Evolutionary conservation across 2,797 vertebrate species (phyloP), one percentile per base, ranked within the genome.

Genomic region (Odontamblyopus rebecca): DNA sequence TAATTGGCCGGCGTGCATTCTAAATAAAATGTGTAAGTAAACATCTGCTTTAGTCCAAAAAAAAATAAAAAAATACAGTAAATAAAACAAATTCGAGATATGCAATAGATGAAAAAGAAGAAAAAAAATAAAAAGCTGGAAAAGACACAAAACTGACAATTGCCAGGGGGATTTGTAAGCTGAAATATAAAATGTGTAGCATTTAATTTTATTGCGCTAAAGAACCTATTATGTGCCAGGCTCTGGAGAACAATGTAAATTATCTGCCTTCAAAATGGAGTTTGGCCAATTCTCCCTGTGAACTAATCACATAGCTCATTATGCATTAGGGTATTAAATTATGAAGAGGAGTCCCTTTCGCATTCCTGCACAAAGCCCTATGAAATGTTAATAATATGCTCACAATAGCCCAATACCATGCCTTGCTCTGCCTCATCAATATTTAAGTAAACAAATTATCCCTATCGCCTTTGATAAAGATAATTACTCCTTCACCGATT

Each of bases 311-410:
- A 95, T 95, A 96, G 95, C 97, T 99, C 97, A 98, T 99, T 99
- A 99, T 98, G 96, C 97, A 97, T 96, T 95, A 93, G 95, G 95
- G 96, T 98, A 97, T 98, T 98, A 97, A 98, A 99, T 98, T 97
- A 98, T 98, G 96, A 97, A 98, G 96, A 97, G 95, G 95, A 96
- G 95, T 95, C 88, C 93, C 94, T 95, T 95, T 95, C 94, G 94
- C 96, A 98, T 98, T 98, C 96, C 97, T 95, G 94, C 95, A 98
- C 96, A 98, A 97, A 98, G 96, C 95, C 93, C 95, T 96, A 97
- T 98, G 96, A 99, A 98, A 99, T 98, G 96, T 96, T 99, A 98
- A 99, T 98, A 97, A 96, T 97, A 96, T 97, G 95, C 96, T 95
- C 96, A 97, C 95, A 96, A 97, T 95, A 95, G 96, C 93, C 96